These are phyloP conservation scores for Timandra comae DNA, from an alignment of 2,888 invertebrate genomes.

Conservation along the genomic window DNA sequence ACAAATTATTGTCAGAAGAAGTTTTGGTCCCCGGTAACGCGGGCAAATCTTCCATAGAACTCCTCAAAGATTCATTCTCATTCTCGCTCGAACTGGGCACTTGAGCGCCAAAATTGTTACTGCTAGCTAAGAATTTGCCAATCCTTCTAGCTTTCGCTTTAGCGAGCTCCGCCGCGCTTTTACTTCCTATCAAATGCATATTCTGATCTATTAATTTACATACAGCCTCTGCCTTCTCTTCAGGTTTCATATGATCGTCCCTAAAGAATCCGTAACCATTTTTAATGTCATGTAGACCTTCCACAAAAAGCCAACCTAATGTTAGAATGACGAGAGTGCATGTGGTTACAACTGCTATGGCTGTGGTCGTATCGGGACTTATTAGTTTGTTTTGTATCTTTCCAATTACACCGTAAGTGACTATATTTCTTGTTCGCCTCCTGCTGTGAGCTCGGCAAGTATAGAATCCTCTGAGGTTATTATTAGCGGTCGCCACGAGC, in stretches of 20 bases:
- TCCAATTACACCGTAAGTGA: constrained; percentile 63
- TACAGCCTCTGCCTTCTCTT: constrained; percentile 56
- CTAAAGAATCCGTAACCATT: constrained; percentile 62
- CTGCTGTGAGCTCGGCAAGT: constrained; percentile 54
- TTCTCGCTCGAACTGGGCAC: constrained; percentile 48
- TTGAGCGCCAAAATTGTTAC: constrained; percentile 43
- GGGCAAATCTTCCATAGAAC: constrained; percentile 40
- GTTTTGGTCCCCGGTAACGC: constrained; percentile 41
- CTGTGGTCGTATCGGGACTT: constrained; percentile 48
- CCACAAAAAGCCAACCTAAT: constrained; percentile 49
- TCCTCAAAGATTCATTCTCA: constrained; percentile 24
- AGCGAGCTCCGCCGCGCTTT: constrained; percentile 41
- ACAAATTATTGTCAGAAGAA: too few relatives aligned
- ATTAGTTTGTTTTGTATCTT: constrained; percentile 41
- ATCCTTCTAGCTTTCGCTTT: constrained; percentile 48
- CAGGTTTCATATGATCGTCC: constrained; percentile 51
- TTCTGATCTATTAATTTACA: constrained; percentile 58
- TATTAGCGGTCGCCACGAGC: constrained; percentile 44
- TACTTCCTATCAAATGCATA: constrained; percentile 38
- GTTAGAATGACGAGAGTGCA: constrained; percentile 46
- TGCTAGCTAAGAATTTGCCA: constrained; percentile 37
- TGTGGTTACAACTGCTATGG: constrained; percentile 50
- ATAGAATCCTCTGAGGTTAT: constrained; percentile 57
- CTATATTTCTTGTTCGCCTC: constrained; percentile 46
- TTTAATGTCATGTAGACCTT: constrained; percentile 55